phyloP scores from a whole-genome alignment of 2,888 invertebrate genomes.

The Chrysodeixis includens region DNA sequence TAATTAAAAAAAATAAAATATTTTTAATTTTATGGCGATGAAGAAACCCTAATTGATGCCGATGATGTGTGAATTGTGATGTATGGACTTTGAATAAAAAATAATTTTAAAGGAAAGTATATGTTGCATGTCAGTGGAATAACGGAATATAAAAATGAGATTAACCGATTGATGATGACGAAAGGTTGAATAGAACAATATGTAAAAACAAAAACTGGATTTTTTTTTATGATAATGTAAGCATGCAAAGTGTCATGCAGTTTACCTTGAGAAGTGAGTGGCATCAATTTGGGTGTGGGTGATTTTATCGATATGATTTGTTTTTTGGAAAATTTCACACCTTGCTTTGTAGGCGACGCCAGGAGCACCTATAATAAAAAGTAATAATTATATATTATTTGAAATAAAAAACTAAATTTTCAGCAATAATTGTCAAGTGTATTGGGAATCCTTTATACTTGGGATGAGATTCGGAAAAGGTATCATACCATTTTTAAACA shows the following conservation, averaged over 20 bases:
- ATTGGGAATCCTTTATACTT: too few relatives aligned
- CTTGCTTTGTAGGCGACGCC: slow-evolving; percentile 82
- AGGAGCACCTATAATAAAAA: slow-evolving; percentile 76
- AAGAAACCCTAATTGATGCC: background rate
- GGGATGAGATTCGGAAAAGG: too few relatives aligned
- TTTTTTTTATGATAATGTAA: background rate
- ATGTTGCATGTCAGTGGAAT: background rate
- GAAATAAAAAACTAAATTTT: background rate
- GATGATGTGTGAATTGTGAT: background rate
- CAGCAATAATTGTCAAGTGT: too few relatives aligned
- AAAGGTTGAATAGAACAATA: too few relatives aligned
- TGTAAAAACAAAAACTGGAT: too few relatives aligned
- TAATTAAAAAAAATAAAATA: background rate
- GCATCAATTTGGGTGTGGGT: slow-evolving; percentile 92
- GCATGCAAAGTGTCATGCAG: background rate
- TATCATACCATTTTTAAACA: too few relatives aligned
- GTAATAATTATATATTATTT: background rate
- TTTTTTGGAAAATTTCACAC: slow-evolving; percentile 74
- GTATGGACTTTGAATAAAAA: background rate
- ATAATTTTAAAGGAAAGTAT: background rate
- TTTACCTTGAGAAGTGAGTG: slow-evolving; percentile 86
- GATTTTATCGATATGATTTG: slow-evolving; percentile 89
- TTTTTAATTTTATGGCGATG: background rate
- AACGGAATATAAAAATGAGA: too few relatives aligned
- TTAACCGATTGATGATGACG: too few relatives aligned